These are phyloP conservation scores for Colius striatus DNA, from an alignment of 2,113 vertebrate species.

Conservation along the genomic window DNA sequence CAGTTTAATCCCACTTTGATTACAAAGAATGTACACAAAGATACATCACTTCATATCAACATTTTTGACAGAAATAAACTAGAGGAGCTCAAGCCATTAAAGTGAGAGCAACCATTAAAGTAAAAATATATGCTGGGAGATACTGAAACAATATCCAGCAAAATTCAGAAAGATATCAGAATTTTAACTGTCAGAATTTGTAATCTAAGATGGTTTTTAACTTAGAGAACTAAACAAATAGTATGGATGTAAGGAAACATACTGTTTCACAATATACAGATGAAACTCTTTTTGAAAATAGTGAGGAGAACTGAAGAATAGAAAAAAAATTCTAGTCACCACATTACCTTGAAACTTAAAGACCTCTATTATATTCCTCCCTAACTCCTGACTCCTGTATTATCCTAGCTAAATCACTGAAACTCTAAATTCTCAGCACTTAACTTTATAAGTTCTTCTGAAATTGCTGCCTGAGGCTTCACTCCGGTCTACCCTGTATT, in stretches of 20 bases:
- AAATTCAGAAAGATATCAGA: neutral
- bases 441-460: neutral
- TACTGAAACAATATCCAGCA: neutral
- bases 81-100: neutral
- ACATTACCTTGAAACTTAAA: neutral
- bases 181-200: neutral
- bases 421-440: neutral
- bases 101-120: neutral
- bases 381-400: neutral
- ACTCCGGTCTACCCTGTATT: neutral
- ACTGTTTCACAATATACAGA: neutral
- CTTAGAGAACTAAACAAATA: neutral
- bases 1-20: conserved; percentile 38
- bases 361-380: neutral
- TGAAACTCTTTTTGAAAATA: neutral
- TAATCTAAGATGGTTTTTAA: neutral
- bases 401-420: neutral
- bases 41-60: conserved; percentile 26
- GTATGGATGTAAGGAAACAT: neutral
- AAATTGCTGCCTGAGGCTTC: neutral
- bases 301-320: neutral
- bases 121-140: neutral
- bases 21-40: conserved; percentile 44
- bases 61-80: conserved; percentile 40
- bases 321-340: neutral